Evolutionary conservation across 2,888 invertebrate genomes (phyloP), one percentile per base, ranked within the genome.

Genomic region (Sminthurides aquaticus): DNA sequence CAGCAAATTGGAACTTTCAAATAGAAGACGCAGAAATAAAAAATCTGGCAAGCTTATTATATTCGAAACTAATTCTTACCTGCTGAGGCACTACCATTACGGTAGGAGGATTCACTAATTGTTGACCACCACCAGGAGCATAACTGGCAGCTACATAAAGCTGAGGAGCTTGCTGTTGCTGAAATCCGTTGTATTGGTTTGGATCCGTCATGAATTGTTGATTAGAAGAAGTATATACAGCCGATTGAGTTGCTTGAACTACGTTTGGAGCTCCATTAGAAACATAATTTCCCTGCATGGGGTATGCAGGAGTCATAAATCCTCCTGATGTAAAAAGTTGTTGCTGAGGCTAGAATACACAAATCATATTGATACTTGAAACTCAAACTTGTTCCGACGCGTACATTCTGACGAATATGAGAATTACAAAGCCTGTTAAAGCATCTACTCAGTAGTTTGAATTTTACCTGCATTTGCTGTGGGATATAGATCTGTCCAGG

Each of bases 1-100:
- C n/a, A n/a, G n/a, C n/a, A n/a, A n/a, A n/a, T n/a, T n/a, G n/a
- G n/a, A n/a, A n/a, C n/a, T n/a, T n/a, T n/a, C n/a, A n/a, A n/a
- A n/a, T n/a, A n/a, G n/a, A n/a, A n/a, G n/a, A n/a, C n/a, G n/a
- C n/a, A n/a, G n/a, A n/a, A n/a, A n/a, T n/a, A n/a, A n/a, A n/a
- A n/a, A n/a, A n/a, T n/a, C n/a, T n/a, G n/a, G n/a, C n/a, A n/a
- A n/a, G n/a, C n/a, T n/a, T n/a, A n/a, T n/a, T n/a, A n/a, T n/a
- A n/a, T n/a, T n/a, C n/a, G n/a, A n/a, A n/a, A n/a, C n/a, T n/a
- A n/a, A 54, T 29, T 18, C 20, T 64, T 69, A 71, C 73, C 70
- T 70, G 73, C 57, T 71, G 73, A 18, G 70, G 73, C n/a, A 73
- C 68, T 57, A 71, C 64, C 52, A 68, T 70, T 25, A 67, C 62